A percentile compares a stretch with the other conserved stretches of the same genome.
Conservation (phyloP, 2,797 vertebrate genomes). For the Danionella dracula region DNA sequence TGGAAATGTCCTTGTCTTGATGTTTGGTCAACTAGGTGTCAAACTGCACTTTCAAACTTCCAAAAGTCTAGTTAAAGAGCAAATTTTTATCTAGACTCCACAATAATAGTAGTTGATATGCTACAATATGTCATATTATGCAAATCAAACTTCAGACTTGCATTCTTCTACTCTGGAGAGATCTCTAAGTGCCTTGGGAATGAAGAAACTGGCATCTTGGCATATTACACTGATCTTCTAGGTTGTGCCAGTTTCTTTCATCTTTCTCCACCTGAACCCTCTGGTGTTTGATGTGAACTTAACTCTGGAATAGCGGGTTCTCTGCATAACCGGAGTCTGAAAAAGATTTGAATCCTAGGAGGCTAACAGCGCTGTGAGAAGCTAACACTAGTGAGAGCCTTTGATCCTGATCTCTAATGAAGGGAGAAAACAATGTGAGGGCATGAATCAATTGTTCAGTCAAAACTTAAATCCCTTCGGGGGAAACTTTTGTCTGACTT, state of each 20-base stretch:
- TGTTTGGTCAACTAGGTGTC: no score
- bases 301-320: conserved; percentile 69
- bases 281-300: conserved; percentile 77
- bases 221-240: conserved; percentile 72
- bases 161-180: not conserved
- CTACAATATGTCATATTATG: no score
- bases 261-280: conserved; percentile 69
- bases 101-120: no score
- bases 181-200: conserved; percentile 54
- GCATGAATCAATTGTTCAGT: conserved; percentile 21
- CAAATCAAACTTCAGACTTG: not conserved
- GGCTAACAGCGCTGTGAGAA: conserved; percentile 71
- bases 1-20: no score
- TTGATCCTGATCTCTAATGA: conserved; percentile 68
- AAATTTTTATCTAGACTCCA: no score
- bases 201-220: conserved; percentile 52
- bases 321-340: conserved; percentile 59
- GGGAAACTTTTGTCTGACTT: not conserved
- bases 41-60: no score
- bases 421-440: conserved; percentile 32
- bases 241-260: conserved; percentile 71
- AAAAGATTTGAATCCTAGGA: conserved; percentile 68
- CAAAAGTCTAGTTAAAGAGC: no score
- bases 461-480: conserved; percentile 11
- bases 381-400: conserved; percentile 68